These are phyloP conservation scores for Ernsta delagoae DNA, from an alignment of 2,888 invertebrate genomes.

Conservation along the genomic window DNA sequence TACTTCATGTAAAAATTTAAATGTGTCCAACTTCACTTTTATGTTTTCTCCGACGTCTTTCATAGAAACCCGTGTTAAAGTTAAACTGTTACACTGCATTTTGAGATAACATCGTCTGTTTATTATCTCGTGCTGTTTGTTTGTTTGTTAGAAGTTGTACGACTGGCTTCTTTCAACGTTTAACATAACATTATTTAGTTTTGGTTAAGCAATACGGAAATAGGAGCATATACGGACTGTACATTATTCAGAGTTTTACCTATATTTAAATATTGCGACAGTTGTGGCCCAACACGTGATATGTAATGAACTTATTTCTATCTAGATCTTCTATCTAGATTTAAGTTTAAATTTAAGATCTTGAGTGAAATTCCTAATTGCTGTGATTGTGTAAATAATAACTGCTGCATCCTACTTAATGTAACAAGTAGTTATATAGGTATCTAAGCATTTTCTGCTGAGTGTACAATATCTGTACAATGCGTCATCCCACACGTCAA, in stretches of 20 bases:
- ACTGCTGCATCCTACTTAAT: no score
- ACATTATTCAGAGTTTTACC: no score
- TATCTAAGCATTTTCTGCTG: conserved; percentile 11
- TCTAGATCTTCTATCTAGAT: no score
- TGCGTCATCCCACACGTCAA: conserved; percentile 24
- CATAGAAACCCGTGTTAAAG: conserved; percentile 58
- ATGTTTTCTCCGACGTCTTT: neutral
- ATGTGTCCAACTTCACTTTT: no score
- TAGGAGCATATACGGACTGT: neutral
- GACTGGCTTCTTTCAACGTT: conserved; percentile 24
- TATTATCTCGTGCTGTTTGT: conserved; percentile 19
- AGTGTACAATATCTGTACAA: conserved; percentile 5
- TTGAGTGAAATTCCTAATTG: no score
- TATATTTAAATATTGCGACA: no score
- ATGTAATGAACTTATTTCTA: no score
- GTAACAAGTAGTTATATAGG: neutral
- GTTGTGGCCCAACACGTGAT: no score
- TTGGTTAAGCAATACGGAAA: neutral
- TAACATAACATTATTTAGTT: neutral
- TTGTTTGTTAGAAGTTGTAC: conserved; percentile 15
- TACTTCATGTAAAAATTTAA: no score
- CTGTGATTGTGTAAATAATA: no score
- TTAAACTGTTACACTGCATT: conserved; percentile 54
- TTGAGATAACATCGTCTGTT: conserved; percentile 39
- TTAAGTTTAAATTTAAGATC: no score